Conservation (phyloP, 2,797 vertebrate species). For the Sebastes cheni region DNA sequence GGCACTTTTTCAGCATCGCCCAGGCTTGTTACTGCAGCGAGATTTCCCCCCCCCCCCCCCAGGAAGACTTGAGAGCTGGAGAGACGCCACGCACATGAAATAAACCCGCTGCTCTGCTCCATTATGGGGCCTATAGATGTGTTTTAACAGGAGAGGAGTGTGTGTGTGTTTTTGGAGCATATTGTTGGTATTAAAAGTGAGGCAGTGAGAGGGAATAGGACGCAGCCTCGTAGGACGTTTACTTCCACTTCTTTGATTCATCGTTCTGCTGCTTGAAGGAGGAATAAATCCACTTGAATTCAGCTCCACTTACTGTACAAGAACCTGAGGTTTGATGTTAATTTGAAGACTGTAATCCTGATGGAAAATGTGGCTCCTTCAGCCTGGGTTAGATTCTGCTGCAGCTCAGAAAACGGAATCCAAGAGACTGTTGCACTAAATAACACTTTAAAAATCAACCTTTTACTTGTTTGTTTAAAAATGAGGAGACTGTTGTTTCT, state of each 20-base stretch:
- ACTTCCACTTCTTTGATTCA: not conserved
- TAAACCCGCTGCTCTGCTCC: not conserved
- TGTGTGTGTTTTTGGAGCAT: not conserved
- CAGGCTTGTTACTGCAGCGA: constrained; percentile 34
- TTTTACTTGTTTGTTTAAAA: too few species aligned
- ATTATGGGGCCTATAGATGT: constrained; percentile 22
- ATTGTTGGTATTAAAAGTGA: not conserved
- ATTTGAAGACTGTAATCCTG: too few species aligned
- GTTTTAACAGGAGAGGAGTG: constrained; percentile 13
- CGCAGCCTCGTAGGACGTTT: not conserved
- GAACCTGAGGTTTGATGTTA: not conserved
- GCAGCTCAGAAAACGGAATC: too few species aligned
- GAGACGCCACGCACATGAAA: not conserved
- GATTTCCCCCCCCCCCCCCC: not conserved
- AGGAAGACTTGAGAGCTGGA: constrained; percentile 15
- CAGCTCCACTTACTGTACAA: not conserved
- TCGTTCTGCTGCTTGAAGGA: not conserved
- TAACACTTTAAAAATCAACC: too few species aligned
- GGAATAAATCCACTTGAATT: not conserved
- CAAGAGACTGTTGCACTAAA: too few species aligned
- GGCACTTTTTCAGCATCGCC: constrained; percentile 34
- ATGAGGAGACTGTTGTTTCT: too few species aligned
- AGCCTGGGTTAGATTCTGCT: too few species aligned
- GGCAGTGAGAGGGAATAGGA: not conserved
- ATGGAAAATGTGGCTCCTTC: too few species aligned